phyloP scores from a whole-genome alignment of 2,797 vertebrate species.

The Girardinus metallicus region DNA sequence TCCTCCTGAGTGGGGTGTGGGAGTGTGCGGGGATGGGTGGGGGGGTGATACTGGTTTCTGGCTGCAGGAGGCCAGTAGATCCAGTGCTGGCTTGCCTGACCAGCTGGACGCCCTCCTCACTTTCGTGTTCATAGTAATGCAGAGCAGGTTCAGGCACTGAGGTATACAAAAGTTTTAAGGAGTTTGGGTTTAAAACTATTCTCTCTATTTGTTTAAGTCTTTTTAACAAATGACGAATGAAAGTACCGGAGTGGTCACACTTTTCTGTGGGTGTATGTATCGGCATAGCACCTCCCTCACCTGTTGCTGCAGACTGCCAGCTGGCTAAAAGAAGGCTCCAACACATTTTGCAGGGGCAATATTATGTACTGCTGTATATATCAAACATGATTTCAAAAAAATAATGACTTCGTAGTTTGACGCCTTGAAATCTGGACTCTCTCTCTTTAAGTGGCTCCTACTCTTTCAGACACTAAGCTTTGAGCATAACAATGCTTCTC shows the following conservation, averaged over 20 bases:
- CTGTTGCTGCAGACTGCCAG: neutral
- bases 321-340: neutral
- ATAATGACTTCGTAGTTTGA: too few species aligned
- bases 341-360: neutral
- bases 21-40: slow-evolving; percentile 14
- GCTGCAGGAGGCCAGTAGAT: slow-evolving; percentile 62
- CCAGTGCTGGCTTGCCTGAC: slow-evolving; percentile 66
- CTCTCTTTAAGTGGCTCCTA: too few species aligned
- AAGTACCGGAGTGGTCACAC: neutral
- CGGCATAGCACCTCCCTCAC: neutral
- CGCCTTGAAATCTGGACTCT: too few species aligned
- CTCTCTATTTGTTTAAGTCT: neutral
- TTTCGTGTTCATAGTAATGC: neutral
- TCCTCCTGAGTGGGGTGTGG: slow-evolving; percentile 71
- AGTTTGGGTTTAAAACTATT: neutral
- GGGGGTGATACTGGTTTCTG: slow-evolving; percentile 39
- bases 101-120: slow-evolving; percentile 13
- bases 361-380: too few species aligned
- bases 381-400: too few species aligned
- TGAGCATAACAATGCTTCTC: too few species aligned
- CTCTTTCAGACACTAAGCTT: too few species aligned
- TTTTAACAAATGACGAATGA: neutral
- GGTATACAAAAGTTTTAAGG: neutral
- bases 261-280: neutral
- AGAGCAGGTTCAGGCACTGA: neutral